These are phyloP conservation scores for Agelas oroides DNA, from an alignment of 37 sponge, comb jelly and placozoan genomes.

Conservation along the genomic window DNA sequence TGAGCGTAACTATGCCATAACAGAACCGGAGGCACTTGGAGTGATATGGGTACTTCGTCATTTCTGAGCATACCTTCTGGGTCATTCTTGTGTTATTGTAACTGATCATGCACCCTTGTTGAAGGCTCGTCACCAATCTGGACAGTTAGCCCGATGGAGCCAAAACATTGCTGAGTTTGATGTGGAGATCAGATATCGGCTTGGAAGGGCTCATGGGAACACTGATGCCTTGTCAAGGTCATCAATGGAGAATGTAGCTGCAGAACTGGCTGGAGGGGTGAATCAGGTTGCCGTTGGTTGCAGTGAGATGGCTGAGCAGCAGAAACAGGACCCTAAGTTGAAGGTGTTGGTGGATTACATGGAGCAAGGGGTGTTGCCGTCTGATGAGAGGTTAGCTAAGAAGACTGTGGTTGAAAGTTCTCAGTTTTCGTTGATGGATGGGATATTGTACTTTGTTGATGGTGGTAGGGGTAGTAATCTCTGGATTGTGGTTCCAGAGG, in stretches of 20 bases:
- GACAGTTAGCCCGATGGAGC: constrained; percentile 22
- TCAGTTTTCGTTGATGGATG: too few species aligned
- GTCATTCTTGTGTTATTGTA: constrained; percentile 21
- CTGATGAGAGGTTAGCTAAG: too few species aligned
- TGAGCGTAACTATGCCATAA: constrained; percentile 37
- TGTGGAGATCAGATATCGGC: constrained; percentile 11
- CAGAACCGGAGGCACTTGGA: constrained; percentile 53
- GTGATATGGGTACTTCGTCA: constrained; percentile 47
- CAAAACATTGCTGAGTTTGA: neutral
- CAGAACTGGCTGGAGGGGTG: too few species aligned
- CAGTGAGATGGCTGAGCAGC: too few species aligned
- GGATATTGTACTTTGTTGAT: too few species aligned
- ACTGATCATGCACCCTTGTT: constrained; percentile 37
- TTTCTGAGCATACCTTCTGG: constrained; percentile 47
- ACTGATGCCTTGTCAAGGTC: constrained; percentile 49
- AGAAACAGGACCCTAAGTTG: too few species aligned
- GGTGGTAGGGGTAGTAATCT: too few species aligned
- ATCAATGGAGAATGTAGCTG: too few species aligned
- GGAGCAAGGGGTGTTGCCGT: too few species aligned
- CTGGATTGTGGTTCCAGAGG: neutral
- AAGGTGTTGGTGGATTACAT: too few species aligned
- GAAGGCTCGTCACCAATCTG: constrained; percentile 4
- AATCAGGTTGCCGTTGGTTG: neutral
- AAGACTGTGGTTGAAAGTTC: too few species aligned
- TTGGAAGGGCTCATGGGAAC: constrained; percentile 6